A percentile compares a stretch with the other conserved stretches of the same genome.
Evolutionary conservation across 2,113 vertebrate genomes (phyloP).

Genomic region (Antechinus flavipes): DNA sequence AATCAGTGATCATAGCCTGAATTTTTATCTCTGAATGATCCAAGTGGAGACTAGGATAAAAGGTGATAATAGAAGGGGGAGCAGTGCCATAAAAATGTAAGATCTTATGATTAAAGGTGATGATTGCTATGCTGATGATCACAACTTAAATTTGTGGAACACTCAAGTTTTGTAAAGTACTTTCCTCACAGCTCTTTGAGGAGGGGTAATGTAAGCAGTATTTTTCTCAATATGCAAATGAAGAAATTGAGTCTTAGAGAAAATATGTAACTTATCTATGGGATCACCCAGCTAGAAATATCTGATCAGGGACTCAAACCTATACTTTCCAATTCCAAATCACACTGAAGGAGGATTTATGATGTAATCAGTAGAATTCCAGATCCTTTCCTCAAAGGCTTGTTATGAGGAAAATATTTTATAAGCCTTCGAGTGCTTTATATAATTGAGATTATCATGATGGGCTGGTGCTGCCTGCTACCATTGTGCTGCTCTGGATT

Average conservation of each 20-base stretch:
- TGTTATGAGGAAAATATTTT: not conserved
- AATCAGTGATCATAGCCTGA: not conserved
- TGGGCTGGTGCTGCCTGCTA: not conserved
- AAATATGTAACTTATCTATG: not conserved
- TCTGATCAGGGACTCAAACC: not conserved
- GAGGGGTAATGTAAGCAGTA: not conserved
- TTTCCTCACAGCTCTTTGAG: not conserved
- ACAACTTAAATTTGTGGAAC: not conserved
- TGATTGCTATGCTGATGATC: not conserved
- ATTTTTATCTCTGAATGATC: not conserved
- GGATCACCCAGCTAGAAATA: not conserved
- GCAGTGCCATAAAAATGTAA: not conserved
- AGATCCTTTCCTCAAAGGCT: not conserved
- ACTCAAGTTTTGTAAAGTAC: not conserved
- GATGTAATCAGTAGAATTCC: not conserved
- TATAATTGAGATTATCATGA: not conserved
- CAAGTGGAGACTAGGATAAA: not conserved
- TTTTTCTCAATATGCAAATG: slow-evolving; percentile 30
- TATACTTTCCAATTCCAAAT: not conserved
- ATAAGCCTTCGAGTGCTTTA: not conserved
- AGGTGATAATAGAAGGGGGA: not conserved
- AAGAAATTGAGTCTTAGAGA: slow-evolving; percentile 14
- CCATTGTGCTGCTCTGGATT: not conserved
- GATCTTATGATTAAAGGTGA: not conserved
- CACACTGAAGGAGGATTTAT: not conserved